Base-by-base conservation (phyloP, 1,140 invertebrate species). In the Liolophura sinensis region DNA sequence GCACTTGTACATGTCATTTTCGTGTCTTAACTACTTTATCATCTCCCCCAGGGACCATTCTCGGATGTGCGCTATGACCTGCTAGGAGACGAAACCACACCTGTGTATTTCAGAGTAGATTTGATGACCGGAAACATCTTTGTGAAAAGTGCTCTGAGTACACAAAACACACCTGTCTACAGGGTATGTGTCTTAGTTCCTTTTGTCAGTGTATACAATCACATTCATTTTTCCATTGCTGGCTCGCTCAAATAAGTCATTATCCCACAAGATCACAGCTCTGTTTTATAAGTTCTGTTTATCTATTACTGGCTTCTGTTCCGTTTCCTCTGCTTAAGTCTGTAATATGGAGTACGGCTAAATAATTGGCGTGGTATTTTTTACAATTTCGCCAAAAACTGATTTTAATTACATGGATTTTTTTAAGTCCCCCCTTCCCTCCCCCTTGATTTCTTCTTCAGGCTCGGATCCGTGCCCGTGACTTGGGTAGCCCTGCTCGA, bases 391-490 rank as follows among this genome's bases (percentile, higher is more conserved):
- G n/a, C 3, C 3, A 20, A 54, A 20, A 20, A 54, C 3, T 54
- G 14, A 51, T 51, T 15, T 14, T n/a, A 14, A 51, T 51, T 51
- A 14, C n/a, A 15, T 51, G n/a, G 14, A n/a, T n/a, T 51, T 51
- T 51, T 51, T n/a, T 15, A 15, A 51, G 14, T 51, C n/a, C 14
- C n/a, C 14, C 49, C 7, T 54, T 20, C n/a, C 31, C 31, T 40
- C 31, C 31, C 31, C 31, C n/a, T n/a, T 72, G 48, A 50, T 54
- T 66, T 64, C 25, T 62, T 31, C 61, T 71, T 1, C 69, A 82
- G 81, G 75, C 75, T 24, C 68, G 78, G 27, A 66, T 81, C n/a
- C 67, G 77, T 51, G 75, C 78, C 7, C 65, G 25, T 31, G 80
- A 82, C 64, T 66, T 69, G 52, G 78, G 78, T 18, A 68, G 62